Evolutionary conservation across 2,888 invertebrate genomes (phyloP).

Genomic region (Macropis europaea): DNA sequence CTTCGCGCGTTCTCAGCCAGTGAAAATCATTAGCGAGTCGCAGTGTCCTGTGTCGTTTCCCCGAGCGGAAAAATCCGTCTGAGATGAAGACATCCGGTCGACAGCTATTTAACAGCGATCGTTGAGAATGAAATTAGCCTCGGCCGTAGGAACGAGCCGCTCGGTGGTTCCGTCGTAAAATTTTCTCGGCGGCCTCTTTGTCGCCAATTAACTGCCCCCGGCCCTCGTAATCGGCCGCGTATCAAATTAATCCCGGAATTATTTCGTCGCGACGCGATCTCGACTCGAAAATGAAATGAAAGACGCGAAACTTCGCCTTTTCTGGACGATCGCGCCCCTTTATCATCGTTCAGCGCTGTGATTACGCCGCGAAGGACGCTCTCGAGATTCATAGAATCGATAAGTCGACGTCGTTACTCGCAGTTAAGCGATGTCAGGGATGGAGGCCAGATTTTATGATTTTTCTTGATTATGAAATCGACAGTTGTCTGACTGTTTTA

Average conservation of each 20-base stretch:
- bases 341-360: no score
- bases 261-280: not conserved
- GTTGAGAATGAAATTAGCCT: conserved; percentile 5
- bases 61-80: not conserved
- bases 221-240: conserved; percentile 12
- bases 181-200: conserved; percentile 29
- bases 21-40: not conserved
- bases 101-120: conserved; percentile 2
- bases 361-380: no score
- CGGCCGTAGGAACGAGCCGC: conserved; percentile 10
- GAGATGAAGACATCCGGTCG: conserved; percentile 2
- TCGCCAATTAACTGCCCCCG: conserved; percentile 27
- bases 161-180: conserved; percentile 19
- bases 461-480: no score
- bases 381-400: no score
- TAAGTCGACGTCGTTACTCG: no score
- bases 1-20: no score
- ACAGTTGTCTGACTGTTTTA: no score
- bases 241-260: conserved; percentile 33
- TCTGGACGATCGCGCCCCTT: no score
- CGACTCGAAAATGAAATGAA: not conserved
- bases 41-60: not conserved
- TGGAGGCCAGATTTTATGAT: no score
- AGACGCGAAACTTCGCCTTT: not conserved
- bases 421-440: no score